Base-by-base conservation (phyloP, 1,140 invertebrate genomes). In the Tribolium madens region DNA sequence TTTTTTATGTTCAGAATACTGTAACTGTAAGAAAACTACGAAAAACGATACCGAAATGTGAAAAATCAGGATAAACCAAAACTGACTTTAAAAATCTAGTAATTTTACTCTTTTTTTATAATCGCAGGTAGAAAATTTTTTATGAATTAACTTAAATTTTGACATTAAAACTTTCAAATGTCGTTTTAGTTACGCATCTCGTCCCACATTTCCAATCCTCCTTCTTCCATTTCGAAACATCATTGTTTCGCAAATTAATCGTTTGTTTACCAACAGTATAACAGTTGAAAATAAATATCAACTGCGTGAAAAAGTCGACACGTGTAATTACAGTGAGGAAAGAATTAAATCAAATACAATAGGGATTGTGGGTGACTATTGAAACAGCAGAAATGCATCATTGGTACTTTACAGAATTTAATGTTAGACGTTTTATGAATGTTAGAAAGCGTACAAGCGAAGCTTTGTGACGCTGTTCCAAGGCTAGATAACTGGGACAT, bases 401-500 rank as follows among this genome's bases (percentile, higher is more conserved):
- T 64, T 33, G 57, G 10, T 14, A 64, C 26, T 64, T 64, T 33
- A 6, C 57, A 33, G 26, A 64, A 33, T 9, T 64, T 33, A 12
- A 33, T 42, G 26, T 57, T 18, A 21, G 17, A 3, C n/a, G 13
- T n/a, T 64, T 64, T 64, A 18, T 36, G 31, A 36, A 42, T 33
- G 57, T 64, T 64, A 64, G 57, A 64, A 64, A 64, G 57, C 57
- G 57, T 64, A 64, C 26, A 64, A 64, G 10, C 31, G 26, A 64
- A 64, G 57, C 57, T 64, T 64, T 64, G 57, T 64, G 31, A 64
- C 57, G 57, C 10, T 64, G 12, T 33, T 64, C 26, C 57, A 64
- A 64, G 57, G 57, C 57, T 64, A 64, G 57, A 64, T 64, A 64
- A 64, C 57, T 64, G 57, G 57, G 57, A 64, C 57, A 64, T n/a